Base-by-base conservation (phyloP, 2,797 vertebrate genomes). In the Melanitta fusca region DNA sequence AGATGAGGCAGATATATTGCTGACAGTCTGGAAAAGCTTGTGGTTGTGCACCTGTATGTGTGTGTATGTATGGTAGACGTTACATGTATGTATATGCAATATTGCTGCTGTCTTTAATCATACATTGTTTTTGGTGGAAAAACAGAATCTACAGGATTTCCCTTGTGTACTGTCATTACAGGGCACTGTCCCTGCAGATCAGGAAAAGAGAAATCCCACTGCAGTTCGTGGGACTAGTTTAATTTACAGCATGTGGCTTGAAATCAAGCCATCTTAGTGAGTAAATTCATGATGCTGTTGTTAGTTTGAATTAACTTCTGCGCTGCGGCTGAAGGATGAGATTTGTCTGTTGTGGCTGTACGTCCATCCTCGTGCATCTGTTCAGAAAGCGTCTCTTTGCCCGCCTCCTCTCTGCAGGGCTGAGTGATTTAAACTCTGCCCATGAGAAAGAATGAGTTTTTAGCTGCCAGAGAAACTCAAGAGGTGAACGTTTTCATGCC, bases 401-500 rank as follows among this genome's bases (percentile, higher is more conserved):
- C 57, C 13, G 4, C 39, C 47, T 41, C 90, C 16, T 2, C 6
- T 32, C 32, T 19, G 7, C 0, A 3, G 43, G 71, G 47, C 51
- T 0, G 11, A 65, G 72, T 17, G 79, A 13, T 75, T 73, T 94
- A 58, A 80, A 58, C 91, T 68, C 75, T 83, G 6, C 62, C 89
- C 69, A 57, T 38, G 68, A 91, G 95, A 95, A 84, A 45, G 80
- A 60, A 43, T 43, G 64, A 18, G 61, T 75, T 66, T 94, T 2
- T 71, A 91, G 95, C 96, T 96, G 96, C 95, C 91, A 77, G 91
- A 82, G 91, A 61, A 93, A 81, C 95, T 91, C 85, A 54, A 91
- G 96, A 96, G 97, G 94, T 95, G 96, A 94, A 83, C 62, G 11
- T 75, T 96, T 96, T 95, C 93, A 68, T 87, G 96, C 92, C 66